Percentiles rank a stretch among this genome's conserved stretches.
Conservation (phyloP, 2,797 vertebrate genomes). For the Chloroceryle inda region DNA sequence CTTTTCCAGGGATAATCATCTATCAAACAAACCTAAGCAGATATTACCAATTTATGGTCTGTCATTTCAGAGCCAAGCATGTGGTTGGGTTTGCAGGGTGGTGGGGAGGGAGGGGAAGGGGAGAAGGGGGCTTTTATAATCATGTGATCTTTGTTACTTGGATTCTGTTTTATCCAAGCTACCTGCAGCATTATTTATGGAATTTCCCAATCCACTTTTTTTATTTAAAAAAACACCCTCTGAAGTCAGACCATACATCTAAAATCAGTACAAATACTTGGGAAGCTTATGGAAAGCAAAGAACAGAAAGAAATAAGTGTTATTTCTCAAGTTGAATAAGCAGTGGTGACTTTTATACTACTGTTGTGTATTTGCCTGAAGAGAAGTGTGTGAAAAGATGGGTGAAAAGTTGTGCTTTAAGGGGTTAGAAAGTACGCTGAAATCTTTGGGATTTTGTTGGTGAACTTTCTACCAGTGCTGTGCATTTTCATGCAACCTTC, state of each 20-base stretch:
- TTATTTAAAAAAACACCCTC: not conserved
- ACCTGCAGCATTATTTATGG: not conserved
- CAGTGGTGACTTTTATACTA: not conserved
- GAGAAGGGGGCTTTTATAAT: not conserved
- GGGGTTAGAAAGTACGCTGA: not conserved
- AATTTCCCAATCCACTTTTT: not conserved
- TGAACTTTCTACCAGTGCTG: not conserved
- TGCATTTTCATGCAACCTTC: not conserved
- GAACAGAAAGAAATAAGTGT: not conserved
- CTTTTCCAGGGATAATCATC: not conserved
- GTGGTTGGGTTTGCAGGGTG: rapidly evolving
- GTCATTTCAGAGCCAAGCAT: not conserved
- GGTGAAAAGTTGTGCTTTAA: not conserved
- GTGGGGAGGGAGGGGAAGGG: not conserved
- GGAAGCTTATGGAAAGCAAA: not conserved
- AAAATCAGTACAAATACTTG: not conserved
- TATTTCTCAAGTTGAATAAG: not conserved
- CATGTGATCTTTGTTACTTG: not conserved
- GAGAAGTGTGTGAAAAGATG: not conserved
- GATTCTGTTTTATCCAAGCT: not conserved
- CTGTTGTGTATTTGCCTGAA: not conserved
- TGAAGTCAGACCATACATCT: not conserved
- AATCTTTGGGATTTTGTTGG: not conserved
- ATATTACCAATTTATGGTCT: not conserved
- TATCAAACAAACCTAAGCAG: not conserved